Base-by-base conservation (phyloP, 1,140 invertebrate species). In the Drosophila bifasciata region DNA sequence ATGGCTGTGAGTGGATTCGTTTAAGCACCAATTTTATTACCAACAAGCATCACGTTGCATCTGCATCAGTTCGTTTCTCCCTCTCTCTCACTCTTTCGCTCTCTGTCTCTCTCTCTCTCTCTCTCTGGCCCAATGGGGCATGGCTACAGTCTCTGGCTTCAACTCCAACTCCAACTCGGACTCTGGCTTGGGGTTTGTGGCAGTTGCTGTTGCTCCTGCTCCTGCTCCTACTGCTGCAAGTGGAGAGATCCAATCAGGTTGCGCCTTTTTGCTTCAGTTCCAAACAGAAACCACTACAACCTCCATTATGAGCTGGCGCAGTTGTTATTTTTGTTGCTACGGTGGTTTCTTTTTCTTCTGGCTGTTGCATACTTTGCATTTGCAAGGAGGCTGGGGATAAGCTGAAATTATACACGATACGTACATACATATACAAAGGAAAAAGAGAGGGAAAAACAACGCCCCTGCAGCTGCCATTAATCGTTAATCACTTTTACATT, bases 1-100 rank as follows among this genome's bases (percentile, higher is more conserved):
- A 90, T 90, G 88, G 88, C 88, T 90, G 88, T 90, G 88, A 90
- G 88, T 90, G 88, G 88, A 83, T 90, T 90, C 88, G 88, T 90
- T 90, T 90, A 90, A 90, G 88, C 88, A 90, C 88, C 88, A 90
- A 90, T 90, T 90, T 90, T 90, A 90, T 90, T 90, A 84, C 79
- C 79, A 83, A 90, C 78, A 90, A 86, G 78, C 72, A 88, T 86
- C 83, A 88, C 83, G 78, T 78, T 86, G 83, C 77, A 88, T 86
- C 83, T 83, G 79, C 79, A 84, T 78, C 79, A 81, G 72, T 78
- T 83, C 63, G 60, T 53, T 40, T 57, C 59, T 72, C 72, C 64
- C 44, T 73, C 51, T 72, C 49, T 72, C 28, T 48, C 36, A 36
- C 17, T 13, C 28, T 32, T 3, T 28, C 2, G n/a, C 19, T 2